A percentile compares a stretch with the other conserved stretches of the same genome.
Evolutionary conservation across 2,797 vertebrate genomes (phyloP).

Genomic region (Huso huso): DNA sequence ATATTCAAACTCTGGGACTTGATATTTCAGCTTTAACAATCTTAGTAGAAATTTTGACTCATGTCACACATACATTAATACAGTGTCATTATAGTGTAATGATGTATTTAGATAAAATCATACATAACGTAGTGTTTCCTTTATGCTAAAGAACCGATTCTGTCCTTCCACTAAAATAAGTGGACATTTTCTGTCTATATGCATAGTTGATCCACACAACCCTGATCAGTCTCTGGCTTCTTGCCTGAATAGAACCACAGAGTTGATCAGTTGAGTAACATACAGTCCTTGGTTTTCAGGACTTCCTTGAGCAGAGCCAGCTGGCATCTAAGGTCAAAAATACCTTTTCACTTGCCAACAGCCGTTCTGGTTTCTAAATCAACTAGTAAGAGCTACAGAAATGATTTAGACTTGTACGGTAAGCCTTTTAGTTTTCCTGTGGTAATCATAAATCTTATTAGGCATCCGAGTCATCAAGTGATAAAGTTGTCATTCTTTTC

Average conservation of each 20-base stretch:
- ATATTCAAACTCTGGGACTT: no score
- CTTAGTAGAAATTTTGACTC: no score
- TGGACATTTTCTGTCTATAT: not conserved
- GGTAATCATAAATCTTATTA: slow-evolving; percentile 49
- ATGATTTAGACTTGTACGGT: slow-evolving; percentile 45
- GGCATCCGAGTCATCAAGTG: slow-evolving; percentile 28
- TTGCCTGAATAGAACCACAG: not conserved
- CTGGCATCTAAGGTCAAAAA: not conserved
- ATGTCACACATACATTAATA: no score
- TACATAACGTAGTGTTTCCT: no score
- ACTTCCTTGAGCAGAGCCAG: not conserved
- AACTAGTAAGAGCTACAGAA: slow-evolving; percentile 38
- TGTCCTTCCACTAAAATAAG: not conserved
- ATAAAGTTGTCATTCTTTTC: not conserved
- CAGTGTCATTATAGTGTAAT: no score
- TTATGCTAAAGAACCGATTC: no score
- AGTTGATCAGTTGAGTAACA: not conserved
- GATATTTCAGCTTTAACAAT: no score
- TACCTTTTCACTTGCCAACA: slow-evolving; percentile 17
- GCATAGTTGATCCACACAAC: not conserved
- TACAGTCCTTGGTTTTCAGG: not conserved
- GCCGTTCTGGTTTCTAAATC: slow-evolving; percentile 45
- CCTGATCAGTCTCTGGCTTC: not conserved
- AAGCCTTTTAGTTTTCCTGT: slow-evolving; percentile 29
- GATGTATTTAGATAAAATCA: no score